A percentile compares a stretch with the other conserved stretches of the same genome.
These are phyloP conservation scores for Emydoidea blandingii DNA, from an alignment of 2,797 vertebrate species.

Conservation along the genomic window DNA sequence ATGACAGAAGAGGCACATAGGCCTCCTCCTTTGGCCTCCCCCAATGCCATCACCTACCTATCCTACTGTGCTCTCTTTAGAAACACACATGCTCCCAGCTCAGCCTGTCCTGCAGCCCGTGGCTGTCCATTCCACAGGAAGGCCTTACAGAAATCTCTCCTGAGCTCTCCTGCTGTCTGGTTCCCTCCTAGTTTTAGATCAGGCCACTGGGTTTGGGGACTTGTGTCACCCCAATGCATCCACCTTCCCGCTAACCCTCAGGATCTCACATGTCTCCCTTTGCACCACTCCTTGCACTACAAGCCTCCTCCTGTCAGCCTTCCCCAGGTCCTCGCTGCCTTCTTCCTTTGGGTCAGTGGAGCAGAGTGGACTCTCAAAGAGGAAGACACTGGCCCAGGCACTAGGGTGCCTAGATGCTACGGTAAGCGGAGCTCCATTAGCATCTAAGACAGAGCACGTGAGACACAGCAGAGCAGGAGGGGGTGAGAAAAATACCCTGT, in stretches of 20 bases:
- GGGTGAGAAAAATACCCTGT: too few relatives aligned
- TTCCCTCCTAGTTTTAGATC: not conserved
- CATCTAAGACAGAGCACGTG: not conserved
- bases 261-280: not conserved
- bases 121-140: not conserved
- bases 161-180: not conserved
- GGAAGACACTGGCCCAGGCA: not conserved
- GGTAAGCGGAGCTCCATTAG: too few relatives aligned
- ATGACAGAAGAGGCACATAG: not conserved
- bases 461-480: rapidly evolving
- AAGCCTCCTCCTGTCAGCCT: not conserved
- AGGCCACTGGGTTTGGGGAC: not conserved
- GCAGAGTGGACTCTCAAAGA: not conserved
- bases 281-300: not conserved
- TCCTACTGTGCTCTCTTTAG: not conserved
- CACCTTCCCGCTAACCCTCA: not conserved
- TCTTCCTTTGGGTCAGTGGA: not conserved
- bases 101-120: not conserved
- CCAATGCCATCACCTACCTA: not conserved
- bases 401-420: not conserved
- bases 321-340: not conserved
- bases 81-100: not conserved
- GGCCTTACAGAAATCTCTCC: not conserved
- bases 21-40: not conserved
- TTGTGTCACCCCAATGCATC: not conserved